Evolutionary conservation across 2,888 invertebrate species (phyloP).

Genomic region (Philhelius pedissequus): DNA sequence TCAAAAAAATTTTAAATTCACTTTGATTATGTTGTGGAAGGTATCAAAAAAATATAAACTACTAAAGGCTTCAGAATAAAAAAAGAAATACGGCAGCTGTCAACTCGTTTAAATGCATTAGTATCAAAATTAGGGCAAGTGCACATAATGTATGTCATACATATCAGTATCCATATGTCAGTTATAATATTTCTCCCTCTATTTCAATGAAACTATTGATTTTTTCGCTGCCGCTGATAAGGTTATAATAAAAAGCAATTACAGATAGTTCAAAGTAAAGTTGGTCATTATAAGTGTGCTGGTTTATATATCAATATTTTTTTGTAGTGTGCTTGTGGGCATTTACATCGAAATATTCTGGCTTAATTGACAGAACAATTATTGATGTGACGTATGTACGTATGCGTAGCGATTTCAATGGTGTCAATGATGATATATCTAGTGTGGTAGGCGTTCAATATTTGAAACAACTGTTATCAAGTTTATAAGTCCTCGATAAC

Average conservation of each 20-base stretch:
- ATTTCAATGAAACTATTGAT: conserved; percentile 40
- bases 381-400: neutral
- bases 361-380: conserved; percentile 12
- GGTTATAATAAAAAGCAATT: conserved; percentile 31
- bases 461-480: neutral
- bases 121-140: conserved; percentile 13
- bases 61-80: neutral
- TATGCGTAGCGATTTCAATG: neutral
- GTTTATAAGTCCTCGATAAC: neutral
- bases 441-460: neutral
- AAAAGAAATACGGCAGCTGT: neutral
- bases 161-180: neutral
- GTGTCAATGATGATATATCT: neutral
- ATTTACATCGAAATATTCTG: neutral
- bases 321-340: neutral
- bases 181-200: neutral
- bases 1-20: conserved; percentile 5
- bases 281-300: conserved; percentile 9
- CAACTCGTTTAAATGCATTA: neutral
- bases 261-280: neutral
- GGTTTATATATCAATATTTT: neutral
- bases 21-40: neutral
- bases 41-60: neutral
- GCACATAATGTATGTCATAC: neutral
- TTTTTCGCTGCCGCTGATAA: conserved; percentile 39